Evolutionary conservation across 2,888 invertebrate species (phyloP), one percentile per base, ranked within the genome.

Genomic region (Lepidonotus clava): DNA sequence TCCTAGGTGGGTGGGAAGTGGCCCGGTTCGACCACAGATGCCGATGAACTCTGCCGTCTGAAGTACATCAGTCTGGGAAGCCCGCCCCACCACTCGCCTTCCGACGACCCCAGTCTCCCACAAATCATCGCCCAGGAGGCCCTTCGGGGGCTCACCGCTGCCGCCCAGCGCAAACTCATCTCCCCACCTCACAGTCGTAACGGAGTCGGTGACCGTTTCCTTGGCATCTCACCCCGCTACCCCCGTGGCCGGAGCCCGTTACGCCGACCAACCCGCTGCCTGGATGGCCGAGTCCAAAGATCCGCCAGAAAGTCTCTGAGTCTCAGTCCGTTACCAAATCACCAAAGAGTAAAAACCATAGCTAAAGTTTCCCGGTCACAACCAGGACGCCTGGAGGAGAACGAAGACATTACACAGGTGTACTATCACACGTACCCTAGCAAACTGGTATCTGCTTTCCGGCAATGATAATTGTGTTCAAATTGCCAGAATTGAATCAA

Each of bases 241-340:
- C 8, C 46, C 46, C 11, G 71, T 11, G 71, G 71, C 8, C 71
- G 71, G 18, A 71, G 71, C n/a, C 71, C 71, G 8, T 18, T 36
- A 34, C 34, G 71, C 4, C 71, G n/a, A 11, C 34, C 36, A 21
- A 38, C 38, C 11, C 71, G 71, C 14, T 11, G 71, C 2, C 34
- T 71, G 1, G 61, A 61, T 28, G 71, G 38, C 71, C 5, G 36
- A 1, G n/a, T n/a, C n/a, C n/a, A n/a, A n/a, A n/a, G n/a, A n/a
- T 18, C 11, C 71, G 71, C 28, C 34, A 18, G 71, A 38, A 24
- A 18, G 24, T 18, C 71, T 11, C 36, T 71, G 4, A 71, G 71
- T n/a, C 71, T 71, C n/a, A 71, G 71, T 71, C 71, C 71, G 1
- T 38, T 71, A 18, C 71, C 71, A 0, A n/a, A 11, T 11, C 71